phyloP scores from a whole-genome alignment of 2,113 vertebrate genomes.

The Petroica traversi region DNA sequence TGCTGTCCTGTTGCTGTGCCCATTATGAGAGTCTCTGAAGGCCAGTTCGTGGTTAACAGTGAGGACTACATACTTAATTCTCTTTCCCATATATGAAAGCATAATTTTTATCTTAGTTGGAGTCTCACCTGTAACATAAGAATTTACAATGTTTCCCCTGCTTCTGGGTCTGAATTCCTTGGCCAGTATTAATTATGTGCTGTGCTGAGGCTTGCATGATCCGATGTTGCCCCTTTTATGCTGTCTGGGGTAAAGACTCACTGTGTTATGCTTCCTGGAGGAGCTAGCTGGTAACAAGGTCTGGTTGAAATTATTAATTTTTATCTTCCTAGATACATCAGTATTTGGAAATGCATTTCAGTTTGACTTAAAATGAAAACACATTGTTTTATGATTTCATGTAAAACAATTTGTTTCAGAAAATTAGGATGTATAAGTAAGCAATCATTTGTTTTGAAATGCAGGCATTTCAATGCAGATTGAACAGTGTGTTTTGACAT shows the following conservation, averaged over 20 bases:
- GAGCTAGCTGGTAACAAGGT: not conserved
- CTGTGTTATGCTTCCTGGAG: not conserved
- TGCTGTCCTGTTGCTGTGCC: not conserved
- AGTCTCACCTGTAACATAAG: not conserved
- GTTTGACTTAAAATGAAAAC: slow-evolving; percentile 8
- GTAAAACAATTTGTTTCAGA: not conserved
- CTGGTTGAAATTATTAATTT: not conserved
- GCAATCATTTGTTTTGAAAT: not conserved
- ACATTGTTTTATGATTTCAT: not conserved
- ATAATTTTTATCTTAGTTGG: not conserved
- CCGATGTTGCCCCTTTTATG: not conserved
- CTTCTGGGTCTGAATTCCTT: not conserved
- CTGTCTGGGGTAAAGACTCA: not conserved
- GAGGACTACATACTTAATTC: not conserved
- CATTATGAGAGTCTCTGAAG: not conserved
- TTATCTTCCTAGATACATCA: not conserved
- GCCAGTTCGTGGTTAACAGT: not conserved
- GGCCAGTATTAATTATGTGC: not conserved
- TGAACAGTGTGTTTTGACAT: not conserved
- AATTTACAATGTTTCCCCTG: not conserved
- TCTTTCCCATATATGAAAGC: not conserved
- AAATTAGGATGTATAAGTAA: not conserved
- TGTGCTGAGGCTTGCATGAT: not conserved
- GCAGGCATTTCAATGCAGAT: not conserved
- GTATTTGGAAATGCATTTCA: not conserved